Evolutionary conservation across 2,888 invertebrate species (phyloP).

Genomic region (Lysandra coridon): DNA sequence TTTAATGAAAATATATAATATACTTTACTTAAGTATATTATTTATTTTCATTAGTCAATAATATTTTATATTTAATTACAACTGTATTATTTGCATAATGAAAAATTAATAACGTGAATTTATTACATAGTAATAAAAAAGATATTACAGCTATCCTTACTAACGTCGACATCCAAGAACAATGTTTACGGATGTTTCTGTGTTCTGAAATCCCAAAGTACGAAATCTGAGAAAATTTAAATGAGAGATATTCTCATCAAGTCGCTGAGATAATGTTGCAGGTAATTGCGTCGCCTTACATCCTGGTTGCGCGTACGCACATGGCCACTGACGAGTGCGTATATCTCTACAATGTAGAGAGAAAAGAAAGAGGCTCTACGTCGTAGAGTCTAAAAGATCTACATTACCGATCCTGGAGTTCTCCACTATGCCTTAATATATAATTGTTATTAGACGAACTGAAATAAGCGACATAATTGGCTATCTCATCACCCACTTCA

Average conservation of each 20-base stretch:
- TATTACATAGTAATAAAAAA: not conserved
- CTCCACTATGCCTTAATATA: not conserved
- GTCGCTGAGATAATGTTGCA: conserved; percentile 46
- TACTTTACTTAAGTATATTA: too few relatives aligned
- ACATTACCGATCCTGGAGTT: not conserved
- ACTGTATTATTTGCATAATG: too few relatives aligned
- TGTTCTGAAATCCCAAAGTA: conserved; percentile 28
- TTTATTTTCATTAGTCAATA: too few relatives aligned
- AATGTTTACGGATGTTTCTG: not conserved
- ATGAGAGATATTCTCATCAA: conserved; percentile 46
- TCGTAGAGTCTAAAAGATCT: not conserved
- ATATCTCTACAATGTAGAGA: not conserved
- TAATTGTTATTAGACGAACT: not conserved
- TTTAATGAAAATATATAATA: too few relatives aligned
- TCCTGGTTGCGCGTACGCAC: conserved; percentile 41
- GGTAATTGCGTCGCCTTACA: conserved; percentile 51
- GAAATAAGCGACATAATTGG: not conserved
- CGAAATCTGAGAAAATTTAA: conserved; percentile 45
- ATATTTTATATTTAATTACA: too few relatives aligned
- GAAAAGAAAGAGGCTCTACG: not conserved
- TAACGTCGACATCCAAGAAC: not conserved
- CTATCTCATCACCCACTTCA: not conserved
- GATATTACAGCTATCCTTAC: not conserved
- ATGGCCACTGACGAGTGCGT: conserved; percentile 34
- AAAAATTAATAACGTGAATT: too few relatives aligned